phyloP scores from a whole-genome alignment of 2,113 vertebrate genomes.

The Saguinus imperator region DNA sequence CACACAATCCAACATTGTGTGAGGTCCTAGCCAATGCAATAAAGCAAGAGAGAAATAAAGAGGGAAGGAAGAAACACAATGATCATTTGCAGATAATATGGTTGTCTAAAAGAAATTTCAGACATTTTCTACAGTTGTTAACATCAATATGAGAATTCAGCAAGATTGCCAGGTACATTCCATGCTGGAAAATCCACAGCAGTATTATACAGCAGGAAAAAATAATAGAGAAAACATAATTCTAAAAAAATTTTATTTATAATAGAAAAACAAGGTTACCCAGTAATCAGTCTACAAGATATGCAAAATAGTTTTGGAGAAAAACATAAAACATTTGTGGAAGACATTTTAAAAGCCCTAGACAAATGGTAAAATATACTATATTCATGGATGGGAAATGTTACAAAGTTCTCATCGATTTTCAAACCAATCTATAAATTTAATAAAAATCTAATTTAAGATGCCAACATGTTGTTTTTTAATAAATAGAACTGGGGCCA shows the following conservation, averaged over 20 bases:
- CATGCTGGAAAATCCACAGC: background rate
- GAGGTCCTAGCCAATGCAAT: background rate
- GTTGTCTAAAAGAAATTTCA: background rate
- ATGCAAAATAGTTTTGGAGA: background rate
- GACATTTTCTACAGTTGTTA: background rate
- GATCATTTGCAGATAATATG: background rate
- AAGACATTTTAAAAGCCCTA: background rate
- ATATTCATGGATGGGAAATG: background rate
- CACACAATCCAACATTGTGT: background rate
- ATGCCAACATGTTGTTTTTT: background rate
- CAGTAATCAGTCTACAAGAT: background rate
- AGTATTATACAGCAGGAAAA: background rate
- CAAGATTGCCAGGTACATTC: background rate
- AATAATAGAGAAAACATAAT: background rate
- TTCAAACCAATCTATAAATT: slow-evolving; percentile 6
- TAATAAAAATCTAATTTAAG: slow-evolving; percentile 17
- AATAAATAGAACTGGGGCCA: background rate
- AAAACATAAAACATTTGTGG: background rate
- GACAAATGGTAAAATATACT: background rate
- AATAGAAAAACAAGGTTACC: background rate
- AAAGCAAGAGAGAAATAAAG: background rate
- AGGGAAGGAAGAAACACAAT: background rate
- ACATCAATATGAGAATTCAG: background rate
- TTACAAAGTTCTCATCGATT: background rate
- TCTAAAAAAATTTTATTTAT: background rate